Base-by-base conservation (phyloP, 2,888 invertebrate species). In the Salticus scenicus region DNA sequence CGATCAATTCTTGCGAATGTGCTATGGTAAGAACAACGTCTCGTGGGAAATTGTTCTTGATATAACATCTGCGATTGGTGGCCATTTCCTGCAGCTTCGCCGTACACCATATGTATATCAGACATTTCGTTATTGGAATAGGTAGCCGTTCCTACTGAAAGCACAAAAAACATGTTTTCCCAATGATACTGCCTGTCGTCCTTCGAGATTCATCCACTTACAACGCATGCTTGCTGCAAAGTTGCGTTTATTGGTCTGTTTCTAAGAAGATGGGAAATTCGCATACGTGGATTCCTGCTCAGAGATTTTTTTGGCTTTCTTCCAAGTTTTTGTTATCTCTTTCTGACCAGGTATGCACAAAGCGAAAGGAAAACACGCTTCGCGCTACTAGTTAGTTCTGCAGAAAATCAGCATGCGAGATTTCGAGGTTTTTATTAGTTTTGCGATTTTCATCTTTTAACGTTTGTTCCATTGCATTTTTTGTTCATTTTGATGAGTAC, bases 11-110 rank as follows among this genome's bases (percentile, higher is more conserved):
- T 57, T 20, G 20, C 30, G 30, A 66, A 66, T 28, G 27, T 66
- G 66, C 28, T 28, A 66, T 66, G 66, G 28, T 66, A 28, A 28
- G 66, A 30, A 66, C 66, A 66, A 28, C 7, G 30, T 17, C 30
- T 10, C 28, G 28, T 66, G 0, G 57, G 57, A 57, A 57, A 57
- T 20, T 7, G 57, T 57, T 14, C 20, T 57, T 57, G 17, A 57
- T 28, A 66, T 28, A 66, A 66, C 66, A 27, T 66, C 30, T 66
- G 66, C 30, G 30, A 66, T 66, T 24, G 2, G 66, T 28, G 30
- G 66, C 66, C 66, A 66, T 66, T 66, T 66, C 30, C 66, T 66
- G 66, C 66, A 64, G 64, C 51, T 51, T 51, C 51, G 51, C 17
- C 51, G 51, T 51, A 51, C 5, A 51, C 37, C 51, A 51, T 51